Evolutionary conservation across 2,113 vertebrate genomes (phyloP), one percentile per base, ranked within the genome.

Genomic region (Procavia capensis): DNA sequence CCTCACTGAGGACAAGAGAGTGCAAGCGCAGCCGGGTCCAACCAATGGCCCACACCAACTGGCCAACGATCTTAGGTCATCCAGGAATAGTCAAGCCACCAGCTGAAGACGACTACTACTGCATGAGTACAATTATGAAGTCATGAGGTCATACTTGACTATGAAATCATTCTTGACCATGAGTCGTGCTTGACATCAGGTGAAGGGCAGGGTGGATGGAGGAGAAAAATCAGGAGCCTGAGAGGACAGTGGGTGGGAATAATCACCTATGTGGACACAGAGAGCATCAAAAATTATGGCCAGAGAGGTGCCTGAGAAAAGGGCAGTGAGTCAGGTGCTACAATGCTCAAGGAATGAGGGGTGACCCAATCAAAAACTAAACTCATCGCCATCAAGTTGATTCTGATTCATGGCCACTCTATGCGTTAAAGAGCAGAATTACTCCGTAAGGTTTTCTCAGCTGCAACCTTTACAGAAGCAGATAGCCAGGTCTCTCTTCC

Each of bases 101-200:
- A 29, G 50, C 29, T 34, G 66, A 70, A 29, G 68, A 34, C 29
- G 66, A 70, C 68, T 25, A 13, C 39, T 14, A 14, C 54, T 4
- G 0, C 31, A 34, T 0, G 47, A 76, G 39, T 68, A 34, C 6
- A 61, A 27, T 29, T 22, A 10, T 16, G 36, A 50, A 34, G 74
- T 29, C 29, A 10, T 16, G 36, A 50, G 39, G 74, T 17, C 24
- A 8, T 2, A 25, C 20, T 17, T 92, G 68, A 66, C 68, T 68
- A 5, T 2, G 1, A 3, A 5, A 27, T 24, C 82, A 4, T 1
- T 1, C 1, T 17, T 34, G 47, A 50, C 47, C 47, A 50, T 13
- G 7, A 5, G 34, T 25, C 82, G 3, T 1, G 2, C 1, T 13
- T n/a, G 61, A 75, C 47, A 45, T 86, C 41, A 61, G 27, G 31